Conservation (phyloP, 2,113 vertebrate species). For the Capra hircus region DNA sequence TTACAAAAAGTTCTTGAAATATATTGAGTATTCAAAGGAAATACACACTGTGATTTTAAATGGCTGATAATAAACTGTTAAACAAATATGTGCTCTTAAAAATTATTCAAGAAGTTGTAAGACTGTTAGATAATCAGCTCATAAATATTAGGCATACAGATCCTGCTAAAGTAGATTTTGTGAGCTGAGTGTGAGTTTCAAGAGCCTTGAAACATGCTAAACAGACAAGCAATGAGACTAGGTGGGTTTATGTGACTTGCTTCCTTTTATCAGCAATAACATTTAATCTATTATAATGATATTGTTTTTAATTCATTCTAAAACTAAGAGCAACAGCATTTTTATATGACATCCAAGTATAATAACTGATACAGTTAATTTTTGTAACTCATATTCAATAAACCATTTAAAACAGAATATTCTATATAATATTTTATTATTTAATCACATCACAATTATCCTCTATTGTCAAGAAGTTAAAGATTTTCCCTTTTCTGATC, state of each 20-base stretch:
- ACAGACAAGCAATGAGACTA: background rate
- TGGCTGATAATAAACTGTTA: background rate
- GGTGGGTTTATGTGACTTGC: background rate
- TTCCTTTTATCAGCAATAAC: background rate
- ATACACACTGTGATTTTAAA: background rate
- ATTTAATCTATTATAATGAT: background rate
- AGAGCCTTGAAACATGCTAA: background rate
- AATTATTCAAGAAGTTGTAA: slow-evolving; percentile 1
- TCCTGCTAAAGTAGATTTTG: background rate
- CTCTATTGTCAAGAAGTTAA: background rate
- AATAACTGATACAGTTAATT: background rate
- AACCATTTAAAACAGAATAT: background rate
- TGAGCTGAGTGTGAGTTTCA: background rate
- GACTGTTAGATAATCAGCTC: background rate
- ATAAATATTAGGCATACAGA: background rate
- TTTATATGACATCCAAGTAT: background rate
- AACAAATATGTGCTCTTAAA: background rate
- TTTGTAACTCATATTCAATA: background rate
- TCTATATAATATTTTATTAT: background rate
- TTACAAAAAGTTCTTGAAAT: slow-evolving; percentile 24
- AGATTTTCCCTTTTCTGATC: background rate
- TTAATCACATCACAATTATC: background rate
- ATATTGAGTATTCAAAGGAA: background rate
- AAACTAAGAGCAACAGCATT: background rate
- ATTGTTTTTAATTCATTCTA: background rate